Evolutionary conservation across 1,140 invertebrate genomes (phyloP).

Genomic region (Calliphora vicina): DNA sequence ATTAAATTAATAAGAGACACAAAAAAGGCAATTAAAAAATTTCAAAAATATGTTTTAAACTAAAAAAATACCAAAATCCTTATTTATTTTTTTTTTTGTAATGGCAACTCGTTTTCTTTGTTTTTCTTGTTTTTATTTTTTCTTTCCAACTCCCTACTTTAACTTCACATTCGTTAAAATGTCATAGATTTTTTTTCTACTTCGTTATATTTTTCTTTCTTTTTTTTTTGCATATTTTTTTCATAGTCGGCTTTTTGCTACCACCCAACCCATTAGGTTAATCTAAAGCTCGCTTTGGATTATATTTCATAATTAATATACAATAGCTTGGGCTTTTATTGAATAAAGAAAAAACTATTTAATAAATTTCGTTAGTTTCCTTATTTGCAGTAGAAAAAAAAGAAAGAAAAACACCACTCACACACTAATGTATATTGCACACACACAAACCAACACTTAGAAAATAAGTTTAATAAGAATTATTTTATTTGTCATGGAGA

Average conservation of each 20-base stretch:
- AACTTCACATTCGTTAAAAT: slow-evolving; percentile 12
- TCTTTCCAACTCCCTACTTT: slow-evolving; percentile 1
- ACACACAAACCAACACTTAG: background rate
- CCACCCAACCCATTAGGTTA: background rate
- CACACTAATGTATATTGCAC: background rate
- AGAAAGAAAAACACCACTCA: background rate
- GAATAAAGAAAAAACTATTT: background rate
- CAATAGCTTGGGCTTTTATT: background rate
- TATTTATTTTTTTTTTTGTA: background rate
- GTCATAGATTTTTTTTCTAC: slow-evolving; percentile 10
- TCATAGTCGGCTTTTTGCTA: slow-evolving; percentile 2
- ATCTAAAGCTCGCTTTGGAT: too few relatives aligned
- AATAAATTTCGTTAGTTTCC: background rate
- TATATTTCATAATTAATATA: too few relatives aligned
- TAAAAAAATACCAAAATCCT: background rate
- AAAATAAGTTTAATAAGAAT: background rate
- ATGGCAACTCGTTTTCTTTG: background rate
- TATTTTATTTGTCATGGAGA: slow-evolving; percentile 7
- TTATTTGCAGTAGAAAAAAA: background rate
- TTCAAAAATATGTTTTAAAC: too few relatives aligned
- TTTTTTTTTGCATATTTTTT: background rate
- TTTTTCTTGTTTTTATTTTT: background rate
- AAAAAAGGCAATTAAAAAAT: background rate
- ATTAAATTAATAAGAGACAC: background rate
- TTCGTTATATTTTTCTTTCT: slow-evolving; percentile 2